Evolutionary conservation across 2,113 vertebrate genomes (phyloP).

Genomic region (Neotoma lepida): DNA sequence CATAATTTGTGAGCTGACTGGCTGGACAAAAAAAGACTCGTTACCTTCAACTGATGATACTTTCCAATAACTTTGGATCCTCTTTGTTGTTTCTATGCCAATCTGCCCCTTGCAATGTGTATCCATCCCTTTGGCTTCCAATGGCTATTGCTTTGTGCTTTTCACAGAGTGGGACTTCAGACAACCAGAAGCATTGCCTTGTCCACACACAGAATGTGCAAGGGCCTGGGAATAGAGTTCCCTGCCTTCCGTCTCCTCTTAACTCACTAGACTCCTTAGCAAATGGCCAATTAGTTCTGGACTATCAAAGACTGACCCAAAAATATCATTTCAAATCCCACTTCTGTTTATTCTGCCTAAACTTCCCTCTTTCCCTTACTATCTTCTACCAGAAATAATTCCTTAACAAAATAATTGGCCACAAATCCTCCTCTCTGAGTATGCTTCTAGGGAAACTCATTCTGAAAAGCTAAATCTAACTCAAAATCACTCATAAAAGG

Average conservation of each 20-base stretch:
- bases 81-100: neutral
- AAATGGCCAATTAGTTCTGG: neutral
- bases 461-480: neutral
- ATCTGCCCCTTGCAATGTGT: rapidly evolving
- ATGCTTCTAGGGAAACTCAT: neutral
- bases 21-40: neutral
- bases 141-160: neutral
- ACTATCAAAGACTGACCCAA: neutral
- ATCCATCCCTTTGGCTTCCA: neutral
- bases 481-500: neutral
- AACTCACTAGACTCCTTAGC: neutral
- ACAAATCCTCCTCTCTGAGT: neutral
- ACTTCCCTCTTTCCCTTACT: neutral
- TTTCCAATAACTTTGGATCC: neutral
- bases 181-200: neutral
- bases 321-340: neutral
- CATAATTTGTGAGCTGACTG: neutral
- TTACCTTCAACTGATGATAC: too few species aligned
- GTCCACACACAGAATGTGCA: neutral
- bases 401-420: neutral
- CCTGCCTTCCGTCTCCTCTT: neutral
- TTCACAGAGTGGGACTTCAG: neutral
- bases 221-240: neutral
- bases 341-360: neutral
- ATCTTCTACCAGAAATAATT: neutral